Base-by-base conservation (phyloP, 2,888 invertebrate genomes). In the Fissipunctia ypsillon region DNA sequence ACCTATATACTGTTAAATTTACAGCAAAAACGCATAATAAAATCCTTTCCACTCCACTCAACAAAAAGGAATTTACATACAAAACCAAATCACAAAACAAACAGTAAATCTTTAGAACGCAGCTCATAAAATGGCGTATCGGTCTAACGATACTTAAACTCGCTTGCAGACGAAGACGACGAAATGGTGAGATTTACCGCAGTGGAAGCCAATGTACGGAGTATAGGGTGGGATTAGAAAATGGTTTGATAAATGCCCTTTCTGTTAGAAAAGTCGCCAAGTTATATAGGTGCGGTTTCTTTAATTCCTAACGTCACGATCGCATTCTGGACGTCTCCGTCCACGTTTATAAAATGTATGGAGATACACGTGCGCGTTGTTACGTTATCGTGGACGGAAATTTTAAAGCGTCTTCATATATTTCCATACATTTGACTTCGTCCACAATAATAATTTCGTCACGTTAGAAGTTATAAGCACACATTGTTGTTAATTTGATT, bases 71-170 rank as follows among this genome's bases (percentile, higher is more conserved):
- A 81, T 81, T 66, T 77, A 77, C 74, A 78, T 78, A 69, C 57
- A 73, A 67, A 81, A 78, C 73, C 69, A 52, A 76, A 64, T 67
- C 65, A 57, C 64, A 41, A 68, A 73, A 73, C 67, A 75, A 77
- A 69, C 72, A 76, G 65, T 85, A 85, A 85, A 84, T 82, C 85
- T 85, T 59, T 59, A 76, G 67, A 85, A 77, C 61, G 72, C 59
- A 63, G 52, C 63, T 68, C 71, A 82, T 85, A 85, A 85, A 85
- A 85, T 73, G 63, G 66, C 50, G 66, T 72, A 74, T 68, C 68
- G 76, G n/a, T 79, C 63, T 79, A 78, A 83, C 78, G 81, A 79
- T 72, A 74, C 64, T 60, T 73, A 50, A 77, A 61, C 69, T 60
- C 52, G 52, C 64, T 79, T 68, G 73, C 67, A 78, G 35, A 4